A percentile compares a stretch with the other conserved stretches of the same genome.
Conservation (phyloP, 2,888 invertebrate species). For the Ichneumoninae sp. region DNA sequence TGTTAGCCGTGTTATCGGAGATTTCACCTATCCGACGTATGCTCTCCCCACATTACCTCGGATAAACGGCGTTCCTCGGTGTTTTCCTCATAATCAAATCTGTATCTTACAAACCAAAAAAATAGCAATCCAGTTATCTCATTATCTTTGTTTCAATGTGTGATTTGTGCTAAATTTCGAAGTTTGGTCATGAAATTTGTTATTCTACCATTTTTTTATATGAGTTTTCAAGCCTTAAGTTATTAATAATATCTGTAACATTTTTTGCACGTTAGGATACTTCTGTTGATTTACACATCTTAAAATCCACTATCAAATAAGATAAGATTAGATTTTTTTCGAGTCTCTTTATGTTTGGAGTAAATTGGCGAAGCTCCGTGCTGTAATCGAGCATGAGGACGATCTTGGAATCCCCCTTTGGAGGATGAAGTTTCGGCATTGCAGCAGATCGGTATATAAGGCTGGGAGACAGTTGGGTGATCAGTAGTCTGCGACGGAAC, state of each 20-base stretch:
- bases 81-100: neutral
- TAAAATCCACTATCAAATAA: neutral
- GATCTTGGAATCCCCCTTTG: too few species aligned
- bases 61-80: too few species aligned
- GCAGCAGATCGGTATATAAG: neutral
- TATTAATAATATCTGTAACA: neutral
- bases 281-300: neutral
- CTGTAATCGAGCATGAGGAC: neutral
- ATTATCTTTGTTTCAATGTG: neutral
- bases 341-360: neutral
- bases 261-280: too few species aligned
- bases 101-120: neutral
- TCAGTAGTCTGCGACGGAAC: neutral
- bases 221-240: too few species aligned
- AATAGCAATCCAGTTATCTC: neutral
- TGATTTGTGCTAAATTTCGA: neutral
- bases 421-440: neutral
- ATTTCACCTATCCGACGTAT: too few species aligned
- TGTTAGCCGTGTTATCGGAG: too few species aligned
- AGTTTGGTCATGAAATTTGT: neutral
- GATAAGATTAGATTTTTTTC: neutral
- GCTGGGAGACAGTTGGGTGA: neutral
- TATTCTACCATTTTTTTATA: too few species aligned
- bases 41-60: too few species aligned
- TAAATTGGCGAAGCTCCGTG: neutral